These are phyloP conservation scores for Oryzias curvinotus DNA, from an alignment of 2,113 vertebrate species.

Conservation along the genomic window DNA sequence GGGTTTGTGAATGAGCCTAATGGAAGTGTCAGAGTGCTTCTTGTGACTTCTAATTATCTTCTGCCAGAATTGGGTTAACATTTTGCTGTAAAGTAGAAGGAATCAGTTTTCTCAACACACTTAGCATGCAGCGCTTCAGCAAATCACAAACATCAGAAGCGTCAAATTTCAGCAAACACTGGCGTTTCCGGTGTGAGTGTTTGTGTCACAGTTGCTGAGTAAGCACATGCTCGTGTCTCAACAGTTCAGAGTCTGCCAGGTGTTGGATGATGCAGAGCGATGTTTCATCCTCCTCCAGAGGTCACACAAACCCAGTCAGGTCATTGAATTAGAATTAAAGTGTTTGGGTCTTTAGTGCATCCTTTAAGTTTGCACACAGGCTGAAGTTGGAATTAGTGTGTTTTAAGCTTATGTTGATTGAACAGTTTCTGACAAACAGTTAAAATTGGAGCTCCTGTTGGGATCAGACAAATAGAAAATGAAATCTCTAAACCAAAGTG, in stretches of 20 bases:
- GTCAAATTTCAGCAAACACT: too few species aligned
- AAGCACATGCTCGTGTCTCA: neutral
- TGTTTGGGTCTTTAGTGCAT: neutral
- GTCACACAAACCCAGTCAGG: neutral
- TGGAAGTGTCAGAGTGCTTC: neutral
- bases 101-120: too few species aligned
- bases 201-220: too few species aligned
- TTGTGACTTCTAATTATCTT: neutral
- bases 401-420: too few species aligned
- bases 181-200: too few species aligned
- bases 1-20: neutral
- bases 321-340: neutral
- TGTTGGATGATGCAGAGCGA: neutral
- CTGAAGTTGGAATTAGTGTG: too few species aligned
- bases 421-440: too few species aligned
- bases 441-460: constrained; percentile 1
- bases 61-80: too few species aligned
- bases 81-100: too few species aligned
- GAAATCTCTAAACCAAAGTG: neutral
- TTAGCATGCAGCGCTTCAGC: too few species aligned
- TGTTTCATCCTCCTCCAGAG: neutral
- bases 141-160: too few species aligned
- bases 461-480: neutral
- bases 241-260: constrained; percentile 4
- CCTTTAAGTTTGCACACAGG: too few species aligned